A percentile compares a stretch with the other conserved stretches of the same genome.
phyloP scores from a whole-genome alignment of 2,888 invertebrate species.

The Drosophila neutralis region DNA sequence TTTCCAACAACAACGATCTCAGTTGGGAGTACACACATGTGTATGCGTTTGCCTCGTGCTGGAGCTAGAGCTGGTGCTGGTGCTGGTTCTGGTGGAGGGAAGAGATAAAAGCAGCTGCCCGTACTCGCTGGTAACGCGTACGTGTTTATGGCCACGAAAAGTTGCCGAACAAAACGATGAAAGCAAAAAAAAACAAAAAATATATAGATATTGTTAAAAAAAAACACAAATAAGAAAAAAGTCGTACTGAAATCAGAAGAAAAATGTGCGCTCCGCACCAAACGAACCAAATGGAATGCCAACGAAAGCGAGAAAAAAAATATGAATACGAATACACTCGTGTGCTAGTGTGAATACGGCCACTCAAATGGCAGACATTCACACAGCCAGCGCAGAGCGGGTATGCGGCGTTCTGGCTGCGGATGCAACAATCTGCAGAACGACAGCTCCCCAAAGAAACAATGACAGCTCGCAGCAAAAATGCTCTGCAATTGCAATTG shows the following conservation, averaged over 20 bases:
- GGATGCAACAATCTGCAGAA: conserved; percentile 34
- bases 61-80: not conserved
- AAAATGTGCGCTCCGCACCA: conserved; percentile 45
- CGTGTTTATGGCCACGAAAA: conserved; percentile 77
- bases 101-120: conserved; percentile 67
- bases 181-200: conserved; percentile 22
- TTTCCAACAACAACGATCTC: conserved; percentile 73
- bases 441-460: conserved; percentile 40
- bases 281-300: conserved; percentile 46
- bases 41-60: conserved; percentile 7
- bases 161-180: conserved; percentile 69
- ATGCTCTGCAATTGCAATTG: conserved; percentile 41
- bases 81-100: conserved; percentile 13
- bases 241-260: conserved; percentile 52
- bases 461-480: conserved; percentile 42
- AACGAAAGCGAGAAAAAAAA: conserved; percentile 21
- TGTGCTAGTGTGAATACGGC: conserved; percentile 34
- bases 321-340: not conserved
- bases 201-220: conserved; percentile 26
- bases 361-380: conserved; percentile 28
- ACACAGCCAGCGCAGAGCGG: not conserved
- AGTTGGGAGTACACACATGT: conserved; percentile 34
- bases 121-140: conserved; percentile 68
- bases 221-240: conserved; percentile 3
- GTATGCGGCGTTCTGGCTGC: not conserved